Evolutionary conservation across 2,113 vertebrate genomes (phyloP), one percentile per base, ranked within the genome.

Genomic region (Callithrix jacchus): DNA sequence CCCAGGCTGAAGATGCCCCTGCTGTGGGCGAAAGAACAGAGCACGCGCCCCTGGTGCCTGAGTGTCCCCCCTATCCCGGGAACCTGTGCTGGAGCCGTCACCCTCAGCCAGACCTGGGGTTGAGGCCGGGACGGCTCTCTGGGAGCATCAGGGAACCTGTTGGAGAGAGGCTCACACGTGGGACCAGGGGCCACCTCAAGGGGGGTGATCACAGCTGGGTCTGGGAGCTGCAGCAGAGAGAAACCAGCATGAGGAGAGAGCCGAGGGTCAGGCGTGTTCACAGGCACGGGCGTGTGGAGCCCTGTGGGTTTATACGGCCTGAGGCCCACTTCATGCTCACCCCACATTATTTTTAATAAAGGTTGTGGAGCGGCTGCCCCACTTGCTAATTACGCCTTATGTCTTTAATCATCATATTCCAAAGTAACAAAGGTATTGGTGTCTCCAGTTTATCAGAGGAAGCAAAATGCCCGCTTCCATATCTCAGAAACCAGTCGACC

Each of bases 21-120:
- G 17, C 6, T 1, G 0, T 6, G 45, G n/a, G 32, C 27, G 14
- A 40, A 25, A 85, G 81, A 21, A 30, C 10, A 16, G 13, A 27
- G 37, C 52, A 23, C 6, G 0, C 0, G 13, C 17, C 35, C 40
- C 4, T 0, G 1, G n/a, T 21, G 30, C 35, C 66, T 25, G 12
- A 45, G 18, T 49, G 10, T 49, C 49, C 3, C 49, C 49, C 3
- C 49, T 3, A 49, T 3, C 49, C 49, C 49, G 13, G 49, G 47
- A 49, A 16, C 18, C 8, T 0, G 13, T 32, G 68, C 32, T 4
- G 37, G 64, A 17, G 83, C 21, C 27, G 32, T 18, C 12, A 12
- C 49, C 16, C 47, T 68, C 52, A 21, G 17, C 16, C 6, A 13
- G 16, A 42, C 18, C n/a, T 42, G 10, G 11, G 17, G 18, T 21